These are phyloP conservation scores for Phortica magna DNA, from an alignment of 2,888 invertebrate genomes.

Conservation along the genomic window DNA sequence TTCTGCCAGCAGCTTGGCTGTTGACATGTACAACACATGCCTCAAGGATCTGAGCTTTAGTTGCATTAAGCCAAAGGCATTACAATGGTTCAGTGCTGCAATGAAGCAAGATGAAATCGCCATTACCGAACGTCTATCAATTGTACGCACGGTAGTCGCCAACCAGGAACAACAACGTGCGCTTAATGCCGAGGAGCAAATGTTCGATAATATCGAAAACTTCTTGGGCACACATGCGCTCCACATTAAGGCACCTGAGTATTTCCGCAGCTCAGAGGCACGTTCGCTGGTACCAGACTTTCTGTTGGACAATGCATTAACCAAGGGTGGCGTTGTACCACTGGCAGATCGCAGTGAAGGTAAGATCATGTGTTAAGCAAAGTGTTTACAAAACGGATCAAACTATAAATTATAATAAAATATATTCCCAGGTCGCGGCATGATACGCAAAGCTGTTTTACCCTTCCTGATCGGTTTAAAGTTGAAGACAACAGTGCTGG, in stretches of 20 bases:
- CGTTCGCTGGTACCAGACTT: slow-evolving; percentile 74
- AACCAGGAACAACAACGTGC: slow-evolving; percentile 72
- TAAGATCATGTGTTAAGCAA: slow-evolving; percentile 60
- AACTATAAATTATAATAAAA: slow-evolving; percentile 24
- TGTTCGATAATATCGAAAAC: slow-evolving; percentile 86
- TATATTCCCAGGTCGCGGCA: slow-evolving; percentile 84
- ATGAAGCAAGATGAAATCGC: slow-evolving; percentile 84
- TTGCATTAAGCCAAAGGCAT: slow-evolving; percentile 88
- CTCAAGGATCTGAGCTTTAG: slow-evolving; percentile 84
- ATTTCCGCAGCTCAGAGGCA: slow-evolving; percentile 77
- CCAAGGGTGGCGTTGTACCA: slow-evolving; percentile 85
- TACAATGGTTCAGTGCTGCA: slow-evolving; percentile 86
- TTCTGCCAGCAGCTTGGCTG: slow-evolving; percentile 83
- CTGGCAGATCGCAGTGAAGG: slow-evolving; percentile 80
- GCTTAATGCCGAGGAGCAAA: slow-evolving; percentile 77
- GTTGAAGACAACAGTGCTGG: slow-evolving; percentile 90
- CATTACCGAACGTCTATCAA: slow-evolving; percentile 86
- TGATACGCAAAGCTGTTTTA: slow-evolving; percentile 90
- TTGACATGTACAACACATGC: slow-evolving; percentile 84
- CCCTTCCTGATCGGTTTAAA: slow-evolving; percentile 92
- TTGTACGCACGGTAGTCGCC: slow-evolving; percentile 82
- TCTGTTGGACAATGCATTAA: slow-evolving; percentile 78
- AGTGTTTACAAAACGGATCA: not conserved
- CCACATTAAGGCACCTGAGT: slow-evolving; percentile 86
- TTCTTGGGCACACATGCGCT: slow-evolving; percentile 88